A percentile compares a stretch with the other conserved stretches of the same genome.
Conservation (phyloP, 2,888 invertebrate genomes). For the Thymelicus sylvestris region DNA sequence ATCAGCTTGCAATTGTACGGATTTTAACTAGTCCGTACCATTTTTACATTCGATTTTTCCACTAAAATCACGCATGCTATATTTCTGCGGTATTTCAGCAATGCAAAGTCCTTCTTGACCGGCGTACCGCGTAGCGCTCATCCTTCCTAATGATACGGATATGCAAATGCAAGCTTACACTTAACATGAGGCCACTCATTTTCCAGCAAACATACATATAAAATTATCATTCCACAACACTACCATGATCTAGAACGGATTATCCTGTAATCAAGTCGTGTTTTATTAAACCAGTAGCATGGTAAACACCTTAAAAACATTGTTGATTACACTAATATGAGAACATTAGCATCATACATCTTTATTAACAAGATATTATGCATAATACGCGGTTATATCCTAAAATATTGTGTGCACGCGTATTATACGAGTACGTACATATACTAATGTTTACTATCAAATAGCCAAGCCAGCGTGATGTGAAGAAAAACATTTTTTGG, state of each 20-base stretch:
- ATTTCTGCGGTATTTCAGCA: no score
- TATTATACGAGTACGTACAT: no score
- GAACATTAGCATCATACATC: constrained; percentile 27
- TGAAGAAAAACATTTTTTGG: no score
- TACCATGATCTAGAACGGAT: neutral
- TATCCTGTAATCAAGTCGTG: neutral
- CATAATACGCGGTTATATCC: constrained; percentile 5
- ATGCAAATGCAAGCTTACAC: neutral
- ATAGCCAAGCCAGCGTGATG: neutral
- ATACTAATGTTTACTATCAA: neutral
- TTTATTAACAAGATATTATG: constrained; percentile 17
- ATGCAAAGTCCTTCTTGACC: no score
- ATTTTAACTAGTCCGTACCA: no score
- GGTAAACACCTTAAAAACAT: constrained; percentile 1
- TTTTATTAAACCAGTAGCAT: neutral
- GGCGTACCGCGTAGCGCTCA: no score
- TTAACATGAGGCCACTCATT: no score
- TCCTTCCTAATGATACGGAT: neutral
- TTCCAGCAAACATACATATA: no score
- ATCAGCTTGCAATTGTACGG: no score
- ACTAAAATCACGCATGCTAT: no score
- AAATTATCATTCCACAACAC: no score
- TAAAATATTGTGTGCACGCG: neutral
- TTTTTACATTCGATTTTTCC: no score
- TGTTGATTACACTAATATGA: constrained; percentile 15